Evolutionary conservation across 2,888 invertebrate species (phyloP), one percentile per base, ranked within the genome.

Genomic region (Apocheima hispidaria): DNA sequence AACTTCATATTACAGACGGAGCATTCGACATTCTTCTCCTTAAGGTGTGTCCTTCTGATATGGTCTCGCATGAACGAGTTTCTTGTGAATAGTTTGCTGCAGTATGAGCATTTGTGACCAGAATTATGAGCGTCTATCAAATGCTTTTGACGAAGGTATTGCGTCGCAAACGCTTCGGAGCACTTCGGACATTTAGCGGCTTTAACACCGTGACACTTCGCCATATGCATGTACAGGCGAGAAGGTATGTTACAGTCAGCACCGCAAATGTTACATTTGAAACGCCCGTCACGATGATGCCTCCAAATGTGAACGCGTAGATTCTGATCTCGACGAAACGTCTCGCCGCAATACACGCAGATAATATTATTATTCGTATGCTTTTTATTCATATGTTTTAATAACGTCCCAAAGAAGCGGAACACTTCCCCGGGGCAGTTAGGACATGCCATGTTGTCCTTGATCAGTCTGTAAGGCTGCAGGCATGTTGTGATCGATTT

Each of bases 81-180:
- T 0, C 89, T 69, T 0, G 87, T 88, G 40, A 93, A 93, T 0
- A 89, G 68, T 63, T 92, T 92, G 0, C 84, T 87, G 52, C 93
- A 93, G 48, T 87, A 88, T 0, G 83, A 74, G 54, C 93, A 92
- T 60, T 91, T 91, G 61, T 91, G 90, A 0, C 92, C 92, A 0
- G 87, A 87, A 48, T 90, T 81, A 62, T 92, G 92, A n/a, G 87
- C 94, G 1, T 93, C 90, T 5, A 93, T 94, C 69, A 93, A 74
- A 73, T 94, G 94, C 63, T 93, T 91, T 46, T 90, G 92, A 0
- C 94, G 76, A 12, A 93, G 81, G 28, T 93, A 91, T 10, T 93
- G 92, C 0, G 93, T 94, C 0, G 93, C 85, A 55, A 94, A 94
- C 0, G 78, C 72, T 66, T 92, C 90, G 0, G 87, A 72, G 41